phyloP scores from a whole-genome alignment of 2,797 vertebrate species.

The Phalanger gymnotis region DNA sequence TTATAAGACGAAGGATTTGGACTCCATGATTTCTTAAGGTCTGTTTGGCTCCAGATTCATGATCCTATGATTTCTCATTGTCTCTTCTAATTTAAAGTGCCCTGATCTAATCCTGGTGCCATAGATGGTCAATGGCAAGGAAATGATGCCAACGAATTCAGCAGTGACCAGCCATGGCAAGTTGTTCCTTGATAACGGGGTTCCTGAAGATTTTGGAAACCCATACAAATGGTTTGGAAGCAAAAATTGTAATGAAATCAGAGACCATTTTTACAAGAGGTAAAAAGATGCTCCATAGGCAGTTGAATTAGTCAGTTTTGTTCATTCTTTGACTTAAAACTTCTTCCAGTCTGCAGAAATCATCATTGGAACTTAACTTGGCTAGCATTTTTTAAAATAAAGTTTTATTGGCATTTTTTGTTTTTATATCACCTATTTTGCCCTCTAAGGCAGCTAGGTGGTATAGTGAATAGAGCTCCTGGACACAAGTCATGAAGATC shows the following conservation, averaged over 20 bases:
- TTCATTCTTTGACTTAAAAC: constrained; percentile 28
- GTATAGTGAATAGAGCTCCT: no score
- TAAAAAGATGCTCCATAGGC: constrained; percentile 14
- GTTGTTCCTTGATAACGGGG: neutral
- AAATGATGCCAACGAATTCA: neutral
- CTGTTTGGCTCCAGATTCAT: neutral
- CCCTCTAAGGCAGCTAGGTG: no score
- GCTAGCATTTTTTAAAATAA: neutral
- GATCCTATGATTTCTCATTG: neutral
- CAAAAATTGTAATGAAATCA: constrained; percentile 16
- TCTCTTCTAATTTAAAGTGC: neutral
- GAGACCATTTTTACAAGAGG: constrained; percentile 36
- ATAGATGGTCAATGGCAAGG: neutral
- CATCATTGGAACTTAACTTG: neutral
- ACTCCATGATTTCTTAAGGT: neutral
- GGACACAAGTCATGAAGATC: no score
- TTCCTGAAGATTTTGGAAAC: neutral
- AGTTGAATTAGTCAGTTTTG: constrained; percentile 18
- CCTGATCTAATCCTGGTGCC: neutral
- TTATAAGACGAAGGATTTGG: neutral
- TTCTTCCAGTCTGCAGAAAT: neutral
- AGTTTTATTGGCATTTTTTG: neutral
- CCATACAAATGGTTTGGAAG: constrained; percentile 6
- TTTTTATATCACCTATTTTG: neutral
- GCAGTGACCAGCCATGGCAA: neutral